These are phyloP conservation scores for Agrochola circellaris DNA, from an alignment of 2,888 invertebrate species.

Conservation along the genomic window DNA sequence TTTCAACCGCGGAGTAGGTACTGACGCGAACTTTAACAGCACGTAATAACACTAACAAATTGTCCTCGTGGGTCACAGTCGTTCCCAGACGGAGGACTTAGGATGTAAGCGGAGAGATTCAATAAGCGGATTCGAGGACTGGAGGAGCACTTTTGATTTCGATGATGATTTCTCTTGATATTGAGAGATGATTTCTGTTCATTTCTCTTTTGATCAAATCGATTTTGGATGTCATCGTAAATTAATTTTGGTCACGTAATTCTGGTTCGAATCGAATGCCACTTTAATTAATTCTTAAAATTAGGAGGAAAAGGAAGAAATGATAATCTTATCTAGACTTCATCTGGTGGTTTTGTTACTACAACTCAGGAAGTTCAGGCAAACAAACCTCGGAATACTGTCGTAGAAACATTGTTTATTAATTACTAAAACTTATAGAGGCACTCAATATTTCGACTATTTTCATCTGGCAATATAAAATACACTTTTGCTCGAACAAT, in stretches of 20 bases:
- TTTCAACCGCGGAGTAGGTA: slow-evolving; percentile 81
- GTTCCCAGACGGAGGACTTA: slow-evolving; percentile 80
- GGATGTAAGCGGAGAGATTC: slow-evolving; percentile 78
- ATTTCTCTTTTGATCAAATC: neutral
- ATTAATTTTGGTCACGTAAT: neutral
- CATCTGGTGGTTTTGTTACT: neutral
- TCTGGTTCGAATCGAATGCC: neutral
- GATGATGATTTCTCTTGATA: slow-evolving; percentile 1
- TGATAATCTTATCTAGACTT: neutral
- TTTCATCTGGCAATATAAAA: slow-evolving; percentile 4
- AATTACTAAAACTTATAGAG: neutral
- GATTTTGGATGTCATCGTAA: neutral
- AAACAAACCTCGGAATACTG: neutral
- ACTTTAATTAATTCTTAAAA: neutral
- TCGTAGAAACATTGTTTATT: neutral
- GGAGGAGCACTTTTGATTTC: slow-evolving; percentile 24
- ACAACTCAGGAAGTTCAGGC: neutral
- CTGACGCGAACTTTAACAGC: slow-evolving; percentile 85
- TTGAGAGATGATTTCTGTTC: neutral
- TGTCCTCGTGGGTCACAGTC: slow-evolving; percentile 84
- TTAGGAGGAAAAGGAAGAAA: neutral
- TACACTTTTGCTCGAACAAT: slow-evolving; percentile 26
- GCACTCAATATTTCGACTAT: neutral
- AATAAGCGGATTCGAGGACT: slow-evolving; percentile 66
- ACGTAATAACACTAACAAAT: slow-evolving; percentile 87